Percentiles rank a stretch among this genome's conserved stretches.
Evolutionary conservation across 1,140 invertebrate genomes (phyloP).

Genomic region (Nephila pilipes): DNA sequence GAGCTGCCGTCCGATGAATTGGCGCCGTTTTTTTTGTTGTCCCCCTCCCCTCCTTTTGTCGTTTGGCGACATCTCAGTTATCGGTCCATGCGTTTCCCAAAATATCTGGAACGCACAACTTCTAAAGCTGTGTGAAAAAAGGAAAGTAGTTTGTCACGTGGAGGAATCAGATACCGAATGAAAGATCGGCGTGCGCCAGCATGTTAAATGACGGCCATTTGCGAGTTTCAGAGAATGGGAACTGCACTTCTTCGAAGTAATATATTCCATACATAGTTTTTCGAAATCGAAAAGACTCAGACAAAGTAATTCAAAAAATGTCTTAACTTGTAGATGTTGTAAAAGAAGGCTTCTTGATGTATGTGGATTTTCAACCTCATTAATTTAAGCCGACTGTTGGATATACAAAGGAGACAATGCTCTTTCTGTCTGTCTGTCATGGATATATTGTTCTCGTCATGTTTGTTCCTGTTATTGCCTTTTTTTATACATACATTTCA

Average conservation of each 20-base stretch:
- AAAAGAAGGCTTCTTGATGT: constrained; percentile 16
- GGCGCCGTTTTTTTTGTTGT: constrained; percentile 61
- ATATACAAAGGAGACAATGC: constrained; percentile 23
- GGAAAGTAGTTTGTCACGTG: constrained; percentile 59
- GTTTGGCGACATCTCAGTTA: constrained; percentile 66
- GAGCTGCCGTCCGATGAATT: constrained; percentile 70
- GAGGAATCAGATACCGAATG: constrained; percentile 53
- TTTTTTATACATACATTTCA: neutral
- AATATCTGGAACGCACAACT: constrained; percentile 65
- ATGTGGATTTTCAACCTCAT: constrained; percentile 58
- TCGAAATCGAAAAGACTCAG: constrained; percentile 47
- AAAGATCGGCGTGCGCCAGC: constrained; percentile 44
- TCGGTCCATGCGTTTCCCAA: constrained; percentile 37
- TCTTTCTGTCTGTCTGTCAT: constrained; percentile 17
- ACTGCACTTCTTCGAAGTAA: constrained; percentile 42
- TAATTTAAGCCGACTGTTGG: constrained; percentile 16
- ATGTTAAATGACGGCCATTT: constrained; percentile 63
- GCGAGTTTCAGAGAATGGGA: constrained; percentile 50
- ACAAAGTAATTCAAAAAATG: constrained; percentile 47
- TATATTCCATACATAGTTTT: constrained; percentile 48
- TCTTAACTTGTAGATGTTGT: constrained; percentile 33
- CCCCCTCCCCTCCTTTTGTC: constrained; percentile 27
- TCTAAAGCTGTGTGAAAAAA: constrained; percentile 69
- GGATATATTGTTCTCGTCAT: neutral
- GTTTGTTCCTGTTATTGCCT: constrained; percentile 24